Evolutionary conservation across 2,113 vertebrate species (phyloP), one percentile per base, ranked within the genome.

Genomic region (Kryptolebias marmoratus): DNA sequence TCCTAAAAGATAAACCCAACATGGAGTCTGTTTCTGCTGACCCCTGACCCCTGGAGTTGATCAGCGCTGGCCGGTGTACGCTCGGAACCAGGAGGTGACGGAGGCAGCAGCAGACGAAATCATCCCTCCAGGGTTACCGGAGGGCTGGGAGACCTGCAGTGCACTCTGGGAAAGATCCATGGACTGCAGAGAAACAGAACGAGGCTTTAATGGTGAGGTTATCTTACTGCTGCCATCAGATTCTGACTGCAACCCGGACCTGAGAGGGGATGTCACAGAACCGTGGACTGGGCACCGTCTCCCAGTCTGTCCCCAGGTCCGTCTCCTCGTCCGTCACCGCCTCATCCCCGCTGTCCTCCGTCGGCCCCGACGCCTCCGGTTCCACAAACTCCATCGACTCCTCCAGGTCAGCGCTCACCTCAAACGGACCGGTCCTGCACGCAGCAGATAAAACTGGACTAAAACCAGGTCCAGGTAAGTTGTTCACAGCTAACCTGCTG

Each of bases 381-480:
- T 98, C 96, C 89, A 99, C 95, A 0, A 99, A 96, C 80, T 99
- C 98, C 96, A 99, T 97, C 1, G 97, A 99, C 83, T 99, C 98
- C 69, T 99, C 97, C 5, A 99, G 94, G 73, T 97, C 97, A 0
- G 95, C 96, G 0, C 93, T 96, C 3, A 97, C 95, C 80, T 99
- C 96, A 0, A 98, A 99, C 0, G 97, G 97, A 2, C 97, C 97
- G 0, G 97, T 98, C 90, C 97, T 99, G 86, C 0, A 36, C 1
- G 49, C 18, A 31, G 61, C 13, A 36, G 22, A 28, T 7, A 22
- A 30, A 47, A 47, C 12, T 22, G 22, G 22, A 22, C 22, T 22
- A 22, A 22, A 22, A 22, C 22, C 22, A 22, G 22, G 22, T 22
- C 22, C 22, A 22, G 22, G 22, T 22, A 22, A 22, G 5, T 6